These are phyloP conservation scores for Aldabrachelys gigantea DNA, from an alignment of 2,113 vertebrate species.

Conservation along the genomic window DNA sequence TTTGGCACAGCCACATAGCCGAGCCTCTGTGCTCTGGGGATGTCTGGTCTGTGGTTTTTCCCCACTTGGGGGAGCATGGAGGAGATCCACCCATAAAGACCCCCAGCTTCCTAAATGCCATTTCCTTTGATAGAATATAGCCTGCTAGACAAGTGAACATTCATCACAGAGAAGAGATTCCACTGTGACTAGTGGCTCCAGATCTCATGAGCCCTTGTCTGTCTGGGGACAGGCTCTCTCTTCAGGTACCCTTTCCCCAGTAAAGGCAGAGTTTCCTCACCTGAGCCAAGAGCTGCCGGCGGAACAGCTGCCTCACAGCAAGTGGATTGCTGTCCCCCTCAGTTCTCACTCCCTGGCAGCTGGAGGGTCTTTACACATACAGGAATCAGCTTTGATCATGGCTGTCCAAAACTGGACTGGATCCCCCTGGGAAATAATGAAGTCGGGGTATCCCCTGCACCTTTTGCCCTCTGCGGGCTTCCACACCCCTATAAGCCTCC, in stretches of 20 bases:
- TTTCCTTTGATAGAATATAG: not conserved
- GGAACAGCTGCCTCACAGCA: not conserved
- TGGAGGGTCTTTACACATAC: not conserved
- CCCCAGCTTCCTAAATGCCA: not conserved
- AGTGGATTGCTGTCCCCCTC: not conserved
- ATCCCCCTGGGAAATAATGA: not conserved
- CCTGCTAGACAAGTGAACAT: not conserved
- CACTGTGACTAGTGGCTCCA: not conserved
- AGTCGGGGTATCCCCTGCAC: not conserved
- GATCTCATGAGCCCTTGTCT: not conserved
- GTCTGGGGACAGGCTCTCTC: not conserved
- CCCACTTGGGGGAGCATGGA: not conserved
- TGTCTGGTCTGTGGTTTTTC: not conserved
- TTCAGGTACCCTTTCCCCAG: not conserved
- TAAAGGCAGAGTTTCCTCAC: conserved; percentile 18
- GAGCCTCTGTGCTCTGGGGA: not conserved
- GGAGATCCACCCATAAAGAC: not conserved
- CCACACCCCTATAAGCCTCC: not conserved
- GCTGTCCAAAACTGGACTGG: not conserved
- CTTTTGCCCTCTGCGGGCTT: not conserved
- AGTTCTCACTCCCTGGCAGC: not conserved
- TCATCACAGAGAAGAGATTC: not conserved
- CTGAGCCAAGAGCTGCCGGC: conserved; percentile 5
- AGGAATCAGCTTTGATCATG: not conserved
- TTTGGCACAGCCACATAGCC: rapidly evolving